Evolutionary conservation across 2,888 invertebrate species (phyloP).

Genomic region (Pristionchus japonicus): DNA sequence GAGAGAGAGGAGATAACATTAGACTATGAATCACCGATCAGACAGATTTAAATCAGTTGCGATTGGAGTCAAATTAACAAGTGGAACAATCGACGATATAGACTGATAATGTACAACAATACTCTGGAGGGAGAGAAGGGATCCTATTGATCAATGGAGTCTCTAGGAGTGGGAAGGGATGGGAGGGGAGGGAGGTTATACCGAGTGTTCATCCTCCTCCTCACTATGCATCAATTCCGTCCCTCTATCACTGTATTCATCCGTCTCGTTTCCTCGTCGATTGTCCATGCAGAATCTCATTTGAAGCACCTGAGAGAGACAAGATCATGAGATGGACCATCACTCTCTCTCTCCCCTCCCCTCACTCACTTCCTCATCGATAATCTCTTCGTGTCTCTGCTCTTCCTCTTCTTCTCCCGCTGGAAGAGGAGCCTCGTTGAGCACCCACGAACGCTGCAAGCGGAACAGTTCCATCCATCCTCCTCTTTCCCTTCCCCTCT

Average conservation of each 20-base stretch:
- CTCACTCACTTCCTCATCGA: constrained; percentile 39
- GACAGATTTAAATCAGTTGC: not conserved
- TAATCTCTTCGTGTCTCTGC: not conserved
- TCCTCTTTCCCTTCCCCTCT: not conserved
- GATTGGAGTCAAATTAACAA: not conserved
- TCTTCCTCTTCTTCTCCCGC: not conserved
- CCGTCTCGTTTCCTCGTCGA: constrained; percentile 12
- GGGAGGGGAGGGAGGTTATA: not conserved
- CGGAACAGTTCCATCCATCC: no score
- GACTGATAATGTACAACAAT: constrained; percentile 12
- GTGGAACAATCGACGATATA: not conserved
- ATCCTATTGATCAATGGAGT: not conserved
- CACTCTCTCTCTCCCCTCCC: no score
- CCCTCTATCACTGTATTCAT: not conserved
- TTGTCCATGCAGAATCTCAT: constrained; percentile 6
- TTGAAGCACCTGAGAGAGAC: not conserved
- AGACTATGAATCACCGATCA: not conserved
- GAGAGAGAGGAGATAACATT: not conserved
- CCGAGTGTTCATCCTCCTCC: constrained; percentile 17
- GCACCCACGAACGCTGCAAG: constrained; percentile 43
- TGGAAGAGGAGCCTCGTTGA: constrained; percentile 24
- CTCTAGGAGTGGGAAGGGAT: not conserved
- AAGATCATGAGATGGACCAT: not conserved
- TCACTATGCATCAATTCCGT: not conserved
- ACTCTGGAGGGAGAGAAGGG: not conserved